phyloP scores from a whole-genome alignment of 2,113 vertebrate species.

The Daboia siamensis region DNA sequence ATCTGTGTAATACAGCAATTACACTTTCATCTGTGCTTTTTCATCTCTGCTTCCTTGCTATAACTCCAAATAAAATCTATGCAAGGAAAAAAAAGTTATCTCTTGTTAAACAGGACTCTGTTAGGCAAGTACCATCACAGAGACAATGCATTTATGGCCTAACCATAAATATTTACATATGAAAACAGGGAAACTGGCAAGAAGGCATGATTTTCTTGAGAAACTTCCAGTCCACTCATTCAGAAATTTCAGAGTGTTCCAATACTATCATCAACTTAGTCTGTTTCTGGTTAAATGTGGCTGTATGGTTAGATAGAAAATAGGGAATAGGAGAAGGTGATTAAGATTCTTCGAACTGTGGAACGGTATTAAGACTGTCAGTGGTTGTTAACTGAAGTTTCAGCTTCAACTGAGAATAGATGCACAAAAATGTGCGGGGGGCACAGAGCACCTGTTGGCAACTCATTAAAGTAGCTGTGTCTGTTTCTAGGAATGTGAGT shows the following conservation, averaged over 20 bases:
- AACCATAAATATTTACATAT: background rate
- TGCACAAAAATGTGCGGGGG: background rate
- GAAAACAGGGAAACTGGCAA: background rate
- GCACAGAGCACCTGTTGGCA: background rate
- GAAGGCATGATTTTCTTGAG: background rate
- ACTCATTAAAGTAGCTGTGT: background rate
- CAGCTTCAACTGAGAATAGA: background rate
- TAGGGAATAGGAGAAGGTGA: background rate
- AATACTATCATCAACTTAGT: background rate
- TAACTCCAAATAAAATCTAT: background rate
- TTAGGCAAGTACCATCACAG: background rate
- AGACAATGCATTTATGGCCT: background rate
- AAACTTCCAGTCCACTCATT: background rate
- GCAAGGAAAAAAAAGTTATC: background rate
- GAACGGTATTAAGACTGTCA: background rate
- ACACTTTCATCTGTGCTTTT: background rate
- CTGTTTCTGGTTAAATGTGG: background rate
- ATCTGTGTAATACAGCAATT: background rate
- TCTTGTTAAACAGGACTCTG: background rate
- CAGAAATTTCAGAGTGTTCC: background rate
- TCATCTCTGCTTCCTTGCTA: background rate
- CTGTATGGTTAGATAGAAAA: background rate
- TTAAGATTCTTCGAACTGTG: background rate
- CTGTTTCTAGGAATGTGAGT: background rate
- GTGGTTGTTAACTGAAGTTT: background rate